Base-by-base conservation (phyloP, 1,140 invertebrate species). In the Drosophila sp. region DNA sequence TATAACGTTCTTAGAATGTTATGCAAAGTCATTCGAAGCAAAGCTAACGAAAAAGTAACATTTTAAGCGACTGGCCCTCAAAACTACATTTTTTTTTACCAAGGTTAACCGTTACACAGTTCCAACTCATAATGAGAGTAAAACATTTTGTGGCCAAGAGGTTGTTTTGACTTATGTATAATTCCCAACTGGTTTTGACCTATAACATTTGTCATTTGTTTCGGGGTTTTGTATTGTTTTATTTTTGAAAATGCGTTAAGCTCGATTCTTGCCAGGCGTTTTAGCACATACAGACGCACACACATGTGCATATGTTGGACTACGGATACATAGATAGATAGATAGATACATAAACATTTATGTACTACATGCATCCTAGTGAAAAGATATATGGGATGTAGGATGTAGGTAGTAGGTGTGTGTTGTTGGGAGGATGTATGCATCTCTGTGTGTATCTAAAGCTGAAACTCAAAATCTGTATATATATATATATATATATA, bases 331-430 rank as follows among this genome's bases (percentile, higher is more conserved):
- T 27, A 50, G n/a, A 4, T n/a, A n/a, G 38, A n/a, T 40, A 47
- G 44, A 27, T 50, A 25, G 44, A 50, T 50, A 50, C 44, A 50
- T 50, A 50, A 50, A 50, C 25, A 50, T 50, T 25, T 50, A 27
- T 50, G 44, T 50, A 50, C 44, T 50, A 27, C 23, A 50, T 50
- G 44, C 44, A 50, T 50, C 25, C 44, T 50, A 50, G 44, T 50
- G 44, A 47, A 17, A 17, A 17, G 44, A 50, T 50, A 50, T 50
- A 47, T 47, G 35, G 35, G 8, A 47, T 47, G 17, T 44, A 44
- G 17, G 41, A 27, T 8, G 44, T 50, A 27, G 7, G 44, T 27
- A 10, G 5, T 23, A 7, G 17, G 44, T 6, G 17, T 50, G 10
- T 27, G 3, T 17, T 17, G 17, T 17, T 17, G 17, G 17, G 17